Base-by-base conservation (phyloP, 1,140 invertebrate genomes). In the Ditylenchus dipsaci region DNA sequence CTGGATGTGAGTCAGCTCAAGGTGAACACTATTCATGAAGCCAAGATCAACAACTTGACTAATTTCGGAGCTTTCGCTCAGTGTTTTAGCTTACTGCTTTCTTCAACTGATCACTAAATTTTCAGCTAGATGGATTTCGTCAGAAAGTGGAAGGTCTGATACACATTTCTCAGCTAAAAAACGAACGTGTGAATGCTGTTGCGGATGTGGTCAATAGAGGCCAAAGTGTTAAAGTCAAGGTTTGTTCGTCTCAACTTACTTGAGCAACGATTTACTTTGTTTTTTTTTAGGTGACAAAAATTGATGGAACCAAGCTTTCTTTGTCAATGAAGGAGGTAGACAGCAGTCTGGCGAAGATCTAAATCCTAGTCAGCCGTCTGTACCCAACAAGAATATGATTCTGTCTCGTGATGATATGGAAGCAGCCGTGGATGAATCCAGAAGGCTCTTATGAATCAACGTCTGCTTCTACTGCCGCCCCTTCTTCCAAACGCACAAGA, bases 51-150 rank as follows among this genome's bases (percentile, higher is more conserved):
- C 5, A 97, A 93, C 78, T 91, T 97, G 71, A 92, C 96, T 30
- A 89, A 91, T 42, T 98, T 97, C 86, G 96, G 95, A 1, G 97
- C 94, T 84, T 98, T 99, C 86, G 92, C 97, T 91, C 94, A 58
- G 74, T 75, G 49, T 17, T 17, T 58, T 70, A 15, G 19, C 29
- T 65, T 9, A 67, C 27, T 23, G 43, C 13, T n/a, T 7, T 15
- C 43, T 58, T 61, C 19, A 42, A 47, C 19, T 66, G 30, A 38
- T 63, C 1, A 19, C 1, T 72, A 1, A 30, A 17, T 27, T 68
- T 72, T 65, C 65, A 80, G 84, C 84, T 98, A 7, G 92, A 96
- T 82, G 92, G 93, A 0, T 85, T 98, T 8, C 87, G 89, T 59
- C 85, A 86, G 70, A 87, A 91, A 65, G 91, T 90, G 88, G 95